Evolutionary conservation across 2,888 invertebrate species (phyloP).

Genomic region (Aethes cnicana): DNA sequence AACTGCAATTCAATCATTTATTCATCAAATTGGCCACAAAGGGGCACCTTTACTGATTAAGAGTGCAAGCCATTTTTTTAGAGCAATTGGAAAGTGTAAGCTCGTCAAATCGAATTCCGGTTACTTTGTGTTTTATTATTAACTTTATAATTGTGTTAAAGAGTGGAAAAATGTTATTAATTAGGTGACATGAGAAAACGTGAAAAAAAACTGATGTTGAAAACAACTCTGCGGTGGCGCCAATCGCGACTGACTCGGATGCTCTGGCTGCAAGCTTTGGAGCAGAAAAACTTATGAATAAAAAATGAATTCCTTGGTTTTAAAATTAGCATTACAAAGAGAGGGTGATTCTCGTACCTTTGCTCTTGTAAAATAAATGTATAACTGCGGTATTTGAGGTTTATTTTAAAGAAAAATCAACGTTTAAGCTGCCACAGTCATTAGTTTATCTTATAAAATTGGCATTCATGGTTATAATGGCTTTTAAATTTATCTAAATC

Average conservation of each 20-base stretch:
- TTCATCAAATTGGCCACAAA: too few species aligned
- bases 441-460: conserved; percentile 4
- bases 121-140: too few species aligned
- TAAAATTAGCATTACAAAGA: conserved; percentile 82
- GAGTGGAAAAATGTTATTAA: too few species aligned
- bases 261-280: conserved; percentile 74
- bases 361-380: conserved; percentile 71
- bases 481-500: conserved; percentile 4
- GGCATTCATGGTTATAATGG: conserved; percentile 10
- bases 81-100: too few species aligned
- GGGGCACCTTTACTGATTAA: too few species aligned
- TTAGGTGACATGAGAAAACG: too few species aligned
- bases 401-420: conserved; percentile 71
- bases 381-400: conserved; percentile 69
- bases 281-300: conserved; percentile 82
- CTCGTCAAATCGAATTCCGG: too few species aligned
- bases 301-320: conserved; percentile 82
- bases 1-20: too few species aligned
- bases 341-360: conserved; percentile 79
- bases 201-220: conserved; percentile 27
- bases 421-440: conserved; percentile 47
- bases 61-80: too few species aligned
- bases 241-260: conserved; percentile 72
- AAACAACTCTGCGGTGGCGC: conserved; percentile 62
- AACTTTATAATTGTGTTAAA: too few species aligned